Evolutionary conservation across 2,888 invertebrate genomes (phyloP).

Genomic region (Aphidius colemani): DNA sequence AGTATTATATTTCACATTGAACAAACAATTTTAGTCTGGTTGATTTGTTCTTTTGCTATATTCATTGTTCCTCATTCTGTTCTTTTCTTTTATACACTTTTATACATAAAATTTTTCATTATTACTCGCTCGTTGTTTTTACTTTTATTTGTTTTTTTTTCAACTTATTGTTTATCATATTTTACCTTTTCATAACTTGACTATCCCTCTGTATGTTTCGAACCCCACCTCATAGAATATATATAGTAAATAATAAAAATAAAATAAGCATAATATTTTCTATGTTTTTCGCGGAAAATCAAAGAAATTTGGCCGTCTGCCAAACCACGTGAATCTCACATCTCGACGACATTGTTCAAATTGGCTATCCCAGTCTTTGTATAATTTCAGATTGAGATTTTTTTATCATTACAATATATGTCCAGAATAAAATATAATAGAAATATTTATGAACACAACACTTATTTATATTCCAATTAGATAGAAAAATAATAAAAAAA

Average conservation of each 20-base stretch:
- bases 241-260: not conserved
- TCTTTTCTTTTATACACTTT: no score
- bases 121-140: conserved; percentile 25
- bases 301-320: conserved; percentile 37
- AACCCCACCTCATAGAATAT: conserved; percentile 20
- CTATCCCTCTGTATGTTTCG: conserved; percentile 13
- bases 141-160: conserved; percentile 10
- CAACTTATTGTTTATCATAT: conserved; percentile 26
- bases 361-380: conserved; percentile 23
- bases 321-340: conserved; percentile 29
- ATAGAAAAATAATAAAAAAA: not conserved
- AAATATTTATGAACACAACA: no score
- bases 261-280: conserved; percentile 10
- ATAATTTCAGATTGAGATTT: conserved; percentile 19
- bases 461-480: no score
- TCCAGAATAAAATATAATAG: no score
- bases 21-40: no score
- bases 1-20: no score
- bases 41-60: no score
- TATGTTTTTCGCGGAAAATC: conserved; percentile 30
- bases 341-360: conserved; percentile 36
- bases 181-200: conserved; percentile 10
- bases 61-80: no score
- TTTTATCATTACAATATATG: not conserved
- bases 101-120: no score